phyloP scores from a whole-genome alignment of 2,888 invertebrate genomes.

The Sinopyrophorus schimmeli region DNA sequence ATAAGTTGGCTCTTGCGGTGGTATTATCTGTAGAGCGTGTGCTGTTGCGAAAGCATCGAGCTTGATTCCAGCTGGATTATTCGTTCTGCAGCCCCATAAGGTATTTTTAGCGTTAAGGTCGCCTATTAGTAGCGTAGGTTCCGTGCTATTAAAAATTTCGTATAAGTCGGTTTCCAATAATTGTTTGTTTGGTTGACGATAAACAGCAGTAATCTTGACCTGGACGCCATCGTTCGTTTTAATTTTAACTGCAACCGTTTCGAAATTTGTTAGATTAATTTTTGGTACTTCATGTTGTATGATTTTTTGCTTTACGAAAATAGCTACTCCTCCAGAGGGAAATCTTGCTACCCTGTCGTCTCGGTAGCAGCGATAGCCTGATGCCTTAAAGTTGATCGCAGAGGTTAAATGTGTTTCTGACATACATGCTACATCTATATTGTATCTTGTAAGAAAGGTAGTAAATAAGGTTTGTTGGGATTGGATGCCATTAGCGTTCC shows the following conservation, averaged over 20 bases:
- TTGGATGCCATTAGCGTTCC: constrained; percentile 8
- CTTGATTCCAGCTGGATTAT: neutral
- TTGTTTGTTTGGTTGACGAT: neutral
- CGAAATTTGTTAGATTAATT: constrained; percentile 7
- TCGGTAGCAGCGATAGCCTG: constrained; percentile 7
- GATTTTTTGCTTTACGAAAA: constrained; percentile 9
- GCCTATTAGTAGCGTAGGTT: constrained; percentile 1
- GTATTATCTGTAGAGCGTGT: too few relatives aligned
- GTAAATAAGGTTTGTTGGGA: constrained; percentile 2
- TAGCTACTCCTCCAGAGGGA: constrained; percentile 7
- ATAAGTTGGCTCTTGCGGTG: too few relatives aligned
- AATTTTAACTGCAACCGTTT: constrained; percentile 7
- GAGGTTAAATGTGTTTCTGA: constrained; percentile 6
- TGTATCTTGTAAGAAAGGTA: neutral
- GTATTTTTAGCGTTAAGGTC: constrained; percentile 3
- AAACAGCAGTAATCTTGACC: too few relatives aligned
- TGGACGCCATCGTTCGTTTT: too few relatives aligned
- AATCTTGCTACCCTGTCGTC: constrained; percentile 7
- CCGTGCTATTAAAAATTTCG: neutral
- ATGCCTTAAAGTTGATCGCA: constrained; percentile 1
- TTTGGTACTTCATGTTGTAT: constrained; percentile 7
- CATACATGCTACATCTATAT: neutral
- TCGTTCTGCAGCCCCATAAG: constrained; percentile 7
- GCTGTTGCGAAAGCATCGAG: neutral
- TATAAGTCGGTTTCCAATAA: neutral